Conservation (phyloP, 2,113 vertebrate genomes). For the Oreochromis spilurus region DNA sequence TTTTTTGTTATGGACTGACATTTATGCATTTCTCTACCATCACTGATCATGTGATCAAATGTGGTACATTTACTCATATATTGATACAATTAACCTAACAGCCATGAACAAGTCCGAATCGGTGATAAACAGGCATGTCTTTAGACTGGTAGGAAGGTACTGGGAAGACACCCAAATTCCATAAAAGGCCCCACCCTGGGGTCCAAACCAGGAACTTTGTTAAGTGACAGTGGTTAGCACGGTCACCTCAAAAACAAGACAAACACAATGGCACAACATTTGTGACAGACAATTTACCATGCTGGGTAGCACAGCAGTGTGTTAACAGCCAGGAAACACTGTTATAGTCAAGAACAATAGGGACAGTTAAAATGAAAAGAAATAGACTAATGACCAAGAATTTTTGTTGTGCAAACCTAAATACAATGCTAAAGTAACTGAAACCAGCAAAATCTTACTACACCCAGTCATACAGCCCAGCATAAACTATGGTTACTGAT, state of each 20-base stretch:
- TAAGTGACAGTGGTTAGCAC: neutral
- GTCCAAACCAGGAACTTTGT: neutral
- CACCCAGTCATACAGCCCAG: neutral
- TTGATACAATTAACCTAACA: neutral
- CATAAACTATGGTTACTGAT: neutral
- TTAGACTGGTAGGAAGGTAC: neutral
- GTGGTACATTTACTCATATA: neutral
- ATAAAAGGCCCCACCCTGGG: neutral
- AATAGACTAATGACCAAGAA: neutral
- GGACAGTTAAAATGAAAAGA: neutral
- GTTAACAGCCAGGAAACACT: neutral
- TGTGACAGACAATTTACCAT: neutral
- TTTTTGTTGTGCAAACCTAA: neutral
- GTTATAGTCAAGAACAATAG: neutral
- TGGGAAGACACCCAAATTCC: neutral
- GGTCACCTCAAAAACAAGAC: neutral
- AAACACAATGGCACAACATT: neutral
- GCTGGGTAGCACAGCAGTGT: neutral
- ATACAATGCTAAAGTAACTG: neutral
- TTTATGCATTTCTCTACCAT: neutral
- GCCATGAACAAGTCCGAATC: rapidly evolving
- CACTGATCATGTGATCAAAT: neutral
- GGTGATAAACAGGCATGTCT: rapidly evolving
- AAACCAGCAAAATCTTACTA: neutral
- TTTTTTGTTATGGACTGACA: neutral